phyloP scores from a whole-genome alignment of 2,888 invertebrate genomes.

The Macrophya alboannulata region DNA sequence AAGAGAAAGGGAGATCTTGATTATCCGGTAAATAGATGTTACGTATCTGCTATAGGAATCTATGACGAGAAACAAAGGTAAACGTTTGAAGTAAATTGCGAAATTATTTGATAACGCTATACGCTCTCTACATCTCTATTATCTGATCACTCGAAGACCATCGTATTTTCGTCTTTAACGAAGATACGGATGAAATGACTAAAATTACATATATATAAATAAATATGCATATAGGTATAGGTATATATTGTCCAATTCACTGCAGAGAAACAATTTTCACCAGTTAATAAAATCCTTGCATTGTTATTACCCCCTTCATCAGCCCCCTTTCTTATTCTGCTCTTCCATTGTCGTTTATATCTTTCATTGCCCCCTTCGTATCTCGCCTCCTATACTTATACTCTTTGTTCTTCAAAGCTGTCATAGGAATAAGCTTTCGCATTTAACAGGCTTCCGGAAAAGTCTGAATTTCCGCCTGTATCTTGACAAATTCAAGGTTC shows the following conservation, averaged over 20 bases:
- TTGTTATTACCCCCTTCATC: conserved; percentile 24
- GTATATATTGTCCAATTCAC: conserved; percentile 14
- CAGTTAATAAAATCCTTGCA: conserved; percentile 35
- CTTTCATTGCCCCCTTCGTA: conserved; percentile 22
- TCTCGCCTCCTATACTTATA: not conserved
- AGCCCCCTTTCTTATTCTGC: not conserved
- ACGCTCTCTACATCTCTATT: not conserved
- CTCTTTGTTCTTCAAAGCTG: conserved; percentile 52
- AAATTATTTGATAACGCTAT: conserved; percentile 14
- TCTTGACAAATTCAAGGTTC: conserved; percentile 44
- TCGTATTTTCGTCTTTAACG: not conserved
- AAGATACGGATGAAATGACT: not conserved
- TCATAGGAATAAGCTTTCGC: conserved; percentile 52
- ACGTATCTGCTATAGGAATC: conserved; percentile 5
- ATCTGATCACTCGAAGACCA: not conserved
- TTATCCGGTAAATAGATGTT: conserved; percentile 10
- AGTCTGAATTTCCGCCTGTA: not conserved
- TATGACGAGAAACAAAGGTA: conserved; percentile 12
- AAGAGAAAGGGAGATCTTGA: not conserved
- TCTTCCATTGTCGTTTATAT: conserved; percentile 33
- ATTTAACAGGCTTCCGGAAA: conserved; percentile 34
- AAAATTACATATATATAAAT: not conserved
- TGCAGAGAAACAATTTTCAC: not conserved
- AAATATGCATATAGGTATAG: too few species aligned
- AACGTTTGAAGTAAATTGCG: not conserved